These are phyloP conservation scores for Globia sparganii DNA, from an alignment of 2,888 invertebrate genomes.

Conservation along the genomic window DNA sequence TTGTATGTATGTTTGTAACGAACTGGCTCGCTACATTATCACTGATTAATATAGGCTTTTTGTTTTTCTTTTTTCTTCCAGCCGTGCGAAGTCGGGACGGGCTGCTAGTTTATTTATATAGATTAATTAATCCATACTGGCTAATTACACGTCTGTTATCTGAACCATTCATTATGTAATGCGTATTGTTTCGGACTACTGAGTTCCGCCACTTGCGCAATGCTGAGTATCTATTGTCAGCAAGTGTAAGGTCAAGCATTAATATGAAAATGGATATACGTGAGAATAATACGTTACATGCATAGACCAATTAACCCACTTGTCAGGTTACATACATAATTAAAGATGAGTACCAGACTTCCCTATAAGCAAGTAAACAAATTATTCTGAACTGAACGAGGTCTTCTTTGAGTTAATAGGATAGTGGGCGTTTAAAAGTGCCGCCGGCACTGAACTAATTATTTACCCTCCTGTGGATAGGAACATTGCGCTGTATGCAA, in stretches of 20 bases:
- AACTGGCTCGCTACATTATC: too few relatives aligned
- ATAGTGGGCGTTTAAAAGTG: slow-evolving; percentile 78
- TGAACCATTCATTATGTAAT: slow-evolving; percentile 64
- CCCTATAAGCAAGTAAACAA: slow-evolving; percentile 47
- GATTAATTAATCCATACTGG: slow-evolving; percentile 52
- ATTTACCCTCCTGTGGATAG: slow-evolving; percentile 75
- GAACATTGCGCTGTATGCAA: slow-evolving; percentile 73
- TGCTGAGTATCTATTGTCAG: slow-evolving; percentile 69
- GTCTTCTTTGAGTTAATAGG: slow-evolving; percentile 72
- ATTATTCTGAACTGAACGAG: slow-evolving; percentile 57
- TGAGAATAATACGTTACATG: slow-evolving; percentile 51
- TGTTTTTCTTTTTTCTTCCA: too few relatives aligned
- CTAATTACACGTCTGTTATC: slow-evolving; percentile 46
- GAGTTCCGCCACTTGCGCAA: slow-evolving; percentile 71
- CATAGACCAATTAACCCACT: slow-evolving; percentile 60
- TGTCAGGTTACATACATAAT: slow-evolving; percentile 42
- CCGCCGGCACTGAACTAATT: slow-evolving; percentile 75
- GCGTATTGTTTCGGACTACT: slow-evolving; percentile 72
- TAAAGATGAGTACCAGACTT: slow-evolving; percentile 54
- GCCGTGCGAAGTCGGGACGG: too few relatives aligned
- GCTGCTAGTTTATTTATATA: too few relatives aligned
- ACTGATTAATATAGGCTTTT: too few relatives aligned
- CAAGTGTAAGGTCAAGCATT: slow-evolving; percentile 70
- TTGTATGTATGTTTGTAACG: too few relatives aligned
- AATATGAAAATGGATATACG: slow-evolving; percentile 58